Base-by-base conservation (phyloP, 1,140 invertebrate species). In the Lasaia peninsularis region DNA sequence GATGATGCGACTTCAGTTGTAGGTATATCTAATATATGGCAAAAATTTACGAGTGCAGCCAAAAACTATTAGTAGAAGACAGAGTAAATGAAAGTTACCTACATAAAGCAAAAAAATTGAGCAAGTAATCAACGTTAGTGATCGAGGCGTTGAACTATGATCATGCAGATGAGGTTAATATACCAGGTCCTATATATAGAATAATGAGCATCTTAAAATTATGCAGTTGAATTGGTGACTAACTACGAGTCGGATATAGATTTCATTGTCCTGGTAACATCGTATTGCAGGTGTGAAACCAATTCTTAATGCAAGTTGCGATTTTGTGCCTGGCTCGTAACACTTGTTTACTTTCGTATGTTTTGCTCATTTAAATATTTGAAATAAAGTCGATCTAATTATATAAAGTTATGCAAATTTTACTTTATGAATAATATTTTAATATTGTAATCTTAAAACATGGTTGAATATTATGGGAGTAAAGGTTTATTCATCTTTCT, bases 121-220 rank as follows among this genome's bases (percentile, higher is more conserved):
- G n/a, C n/a, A n/a, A n/a, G 9, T 10, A 44, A 60, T 20, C 58
- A 62, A 64, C 60, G 63, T 62, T 57, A 55, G 69, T 62, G 69
- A 69, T 69, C 65, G 67, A 71, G 64, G 62, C 66, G 72, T 62
- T 68, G 62, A 66, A 68, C 73, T 74, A 73, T 71, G 72, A 71
- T 54, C 69, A 69, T 80, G 75, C 69, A 52, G 65, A 78, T 80
- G 76, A 66, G 54, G 63, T 53, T 75, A 65, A 71, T 65, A 57
- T 78, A 75, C 66, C 62, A 59, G 68, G 60, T 70, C 59, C 64
- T 65, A 68, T 63, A 75, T 65, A 68, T 63, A 75, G 64, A 63
- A 77, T 69, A 64, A 76, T 72, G 64, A 69, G 69, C 60, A 64
- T 63, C 56, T 69, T 64, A 68, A 65, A 67, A 67, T 65, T 44